Evolutionary conservation across 2,888 invertebrate genomes (phyloP).

Genomic region (Trisateles emortualis): DNA sequence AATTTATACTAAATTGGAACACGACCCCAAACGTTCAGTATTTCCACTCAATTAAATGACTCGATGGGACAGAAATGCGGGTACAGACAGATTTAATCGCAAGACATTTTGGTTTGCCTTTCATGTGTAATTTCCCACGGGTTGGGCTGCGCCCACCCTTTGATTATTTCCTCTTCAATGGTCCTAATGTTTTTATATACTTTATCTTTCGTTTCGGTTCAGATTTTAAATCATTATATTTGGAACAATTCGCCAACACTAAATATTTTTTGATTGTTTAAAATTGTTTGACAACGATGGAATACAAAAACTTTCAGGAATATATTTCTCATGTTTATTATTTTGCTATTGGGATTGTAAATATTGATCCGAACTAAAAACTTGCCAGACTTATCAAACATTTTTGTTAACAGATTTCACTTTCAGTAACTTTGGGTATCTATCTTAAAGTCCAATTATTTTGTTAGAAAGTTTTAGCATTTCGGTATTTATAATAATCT

Average conservation of each 20-base stretch:
- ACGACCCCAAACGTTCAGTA: slow-evolving; percentile 60
- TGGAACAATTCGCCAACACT: slow-evolving; percentile 1
- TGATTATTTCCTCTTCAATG: slow-evolving; percentile 61
- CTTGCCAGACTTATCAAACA: slow-evolving; percentile 4
- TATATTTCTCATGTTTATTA: slow-evolving; percentile 3
- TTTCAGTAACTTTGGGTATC: background rate
- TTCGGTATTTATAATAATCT: no score
- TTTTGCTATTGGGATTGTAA: background rate
- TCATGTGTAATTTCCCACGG: slow-evolving; percentile 73
- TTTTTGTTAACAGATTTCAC: background rate
- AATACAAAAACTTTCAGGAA: background rate
- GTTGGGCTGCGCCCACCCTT: slow-evolving; percentile 52
- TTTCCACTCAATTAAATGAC: slow-evolving; percentile 78
- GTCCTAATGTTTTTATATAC: slow-evolving; percentile 46
- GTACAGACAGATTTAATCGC: slow-evolving; percentile 75
- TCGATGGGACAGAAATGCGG: slow-evolving; percentile 74
- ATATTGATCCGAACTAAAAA: slow-evolving; percentile 3
- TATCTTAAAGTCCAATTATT: no score
- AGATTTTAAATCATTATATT: slow-evolving; percentile 25
- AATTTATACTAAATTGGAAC: slow-evolving; percentile 62
- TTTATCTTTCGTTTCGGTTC: slow-evolving; percentile 36
- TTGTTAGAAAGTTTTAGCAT: no score
- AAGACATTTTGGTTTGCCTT: slow-evolving; percentile 71
- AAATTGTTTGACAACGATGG: slow-evolving; percentile 16
- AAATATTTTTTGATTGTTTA: slow-evolving; percentile 15